A percentile compares a stretch with the other conserved stretches of the same genome.
phyloP scores from a whole-genome alignment of 53 echinoderm and acorn worm species.

The Pentamera pediparva region DNA sequence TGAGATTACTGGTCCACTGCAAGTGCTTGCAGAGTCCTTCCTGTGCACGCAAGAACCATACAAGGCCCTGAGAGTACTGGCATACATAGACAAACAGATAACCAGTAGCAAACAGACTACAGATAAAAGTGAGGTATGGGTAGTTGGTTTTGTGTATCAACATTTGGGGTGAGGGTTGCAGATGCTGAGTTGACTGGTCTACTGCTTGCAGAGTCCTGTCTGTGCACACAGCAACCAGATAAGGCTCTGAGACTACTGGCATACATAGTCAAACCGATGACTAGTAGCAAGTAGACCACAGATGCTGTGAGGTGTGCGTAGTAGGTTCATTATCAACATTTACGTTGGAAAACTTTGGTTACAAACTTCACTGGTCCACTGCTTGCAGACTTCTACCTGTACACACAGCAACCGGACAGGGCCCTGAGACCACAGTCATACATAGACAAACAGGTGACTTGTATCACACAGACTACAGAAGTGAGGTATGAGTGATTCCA shows the following conservation, averaged over 20 bases:
- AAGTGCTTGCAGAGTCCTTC: constrained; percentile 77
- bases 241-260: constrained; percentile 65
- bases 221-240: constrained; percentile 85
- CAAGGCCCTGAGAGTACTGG: constrained; percentile 65
- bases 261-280: constrained; percentile 74
- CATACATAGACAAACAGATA: constrained; percentile 76
- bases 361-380: too few relatives aligned
- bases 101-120: constrained; percentile 13
- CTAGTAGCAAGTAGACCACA: constrained; percentile 16
- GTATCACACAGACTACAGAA: constrained; percentile 12
- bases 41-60: constrained; percentile 84
- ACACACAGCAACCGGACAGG: too few relatives aligned
- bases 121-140: too few relatives aligned
- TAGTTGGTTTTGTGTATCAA: too few relatives aligned
- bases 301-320: too few relatives aligned
- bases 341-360: too few relatives aligned
- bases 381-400: too few relatives aligned
- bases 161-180: too few relatives aligned
- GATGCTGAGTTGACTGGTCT: too few relatives aligned
- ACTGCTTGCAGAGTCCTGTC: constrained; percentile 73
- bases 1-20: too few relatives aligned
- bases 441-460: constrained; percentile 64
- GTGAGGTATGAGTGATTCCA: too few relatives aligned
- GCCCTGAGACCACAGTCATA: constrained; percentile 69
- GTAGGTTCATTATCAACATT: too few relatives aligned